Base-by-base conservation (phyloP, 2,888 invertebrate species). In the Hecatera dysodea region DNA sequence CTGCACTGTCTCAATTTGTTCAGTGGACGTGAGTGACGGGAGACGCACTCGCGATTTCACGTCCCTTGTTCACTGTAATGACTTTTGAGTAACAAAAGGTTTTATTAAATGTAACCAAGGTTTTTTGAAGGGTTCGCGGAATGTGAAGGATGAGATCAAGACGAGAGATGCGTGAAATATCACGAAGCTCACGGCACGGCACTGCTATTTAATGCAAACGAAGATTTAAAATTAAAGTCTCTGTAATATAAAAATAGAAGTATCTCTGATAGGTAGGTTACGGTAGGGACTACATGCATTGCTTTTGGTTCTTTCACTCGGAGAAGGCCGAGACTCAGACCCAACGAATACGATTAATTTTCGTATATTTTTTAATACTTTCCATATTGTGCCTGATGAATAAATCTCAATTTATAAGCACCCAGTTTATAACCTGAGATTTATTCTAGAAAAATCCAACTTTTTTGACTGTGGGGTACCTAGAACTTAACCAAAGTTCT, bases 1-100 rank as follows among this genome's bases (percentile, higher is more conserved):
- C 90, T 92, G 92, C 93, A 93, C 92, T 90, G 93, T 92, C 94
- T 94, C 94, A 94, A 95, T 95, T 94, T 93, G 92, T 91, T 90
- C 90, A 87, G 78, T 86, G 82, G 84, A 85, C 85, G 86, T 92
- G 93, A 92, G 86, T 91, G 94, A 92, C 93, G 90, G 91, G 91
- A 91, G 91, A 89, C 86, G 88, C 82, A 89, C 84, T 89, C 84
- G 83, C 88, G 86, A 91, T 90, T 90, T 91, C 87, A 88, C 82
- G 87, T 90, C 89, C 89, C 88, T 90, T 90, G 87, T 90, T 82
- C 83, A 85, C 73, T 85, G 82, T 84, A 85, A 88, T 86, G 84
- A 86, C 85, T 85, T 88, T 85, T 80, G 75, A 74, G 74, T 82
- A 81, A 84, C 80, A 83, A 88, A 84, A 78, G 78, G 53, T 82